phyloP scores from a whole-genome alignment of 1,140 invertebrate genomes.

The Halotydeus destructor region DNA sequence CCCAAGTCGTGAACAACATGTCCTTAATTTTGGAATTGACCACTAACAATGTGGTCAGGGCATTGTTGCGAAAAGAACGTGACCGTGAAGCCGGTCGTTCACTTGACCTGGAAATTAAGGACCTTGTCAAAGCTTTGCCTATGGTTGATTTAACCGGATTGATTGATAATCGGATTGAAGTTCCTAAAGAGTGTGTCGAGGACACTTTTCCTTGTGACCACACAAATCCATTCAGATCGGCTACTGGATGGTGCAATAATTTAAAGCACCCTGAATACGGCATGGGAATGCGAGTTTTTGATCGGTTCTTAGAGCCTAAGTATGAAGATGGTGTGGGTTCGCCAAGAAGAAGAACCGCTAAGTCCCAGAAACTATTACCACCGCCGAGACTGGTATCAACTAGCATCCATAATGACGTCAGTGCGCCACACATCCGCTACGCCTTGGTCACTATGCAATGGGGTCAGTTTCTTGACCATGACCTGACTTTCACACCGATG shows the following conservation, averaged over 20 bases:
- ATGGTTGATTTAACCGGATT: slow-evolving; percentile 9
- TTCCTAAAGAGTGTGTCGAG: slow-evolving; percentile 19
- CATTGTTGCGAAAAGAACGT: slow-evolving; percentile 19
- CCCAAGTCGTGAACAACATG: slow-evolving; percentile 54
- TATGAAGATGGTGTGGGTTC: slow-evolving; percentile 57
- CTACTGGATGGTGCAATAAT: slow-evolving; percentile 78
- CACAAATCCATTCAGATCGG: slow-evolving; percentile 50
- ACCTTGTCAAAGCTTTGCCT: slow-evolving; percentile 7
- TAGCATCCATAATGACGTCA: slow-evolving; percentile 68
- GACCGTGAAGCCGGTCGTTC: slow-evolving; percentile 12
- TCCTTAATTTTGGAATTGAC: slow-evolving; percentile 69
- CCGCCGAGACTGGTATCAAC: slow-evolving; percentile 61
- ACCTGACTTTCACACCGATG: slow-evolving; percentile 37
- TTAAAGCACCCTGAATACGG: slow-evolving; percentile 60
- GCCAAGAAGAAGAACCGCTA: neutral
- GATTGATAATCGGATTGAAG: neutral
- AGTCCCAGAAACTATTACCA: slow-evolving; percentile 30
- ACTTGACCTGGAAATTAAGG: slow-evolving; percentile 1
- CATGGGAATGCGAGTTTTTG: slow-evolving; percentile 53
- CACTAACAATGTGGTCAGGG: slow-evolving; percentile 46
- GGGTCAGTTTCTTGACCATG: slow-evolving; percentile 17
- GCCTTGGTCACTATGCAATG: slow-evolving; percentile 59
- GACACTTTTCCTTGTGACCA: slow-evolving; percentile 47
- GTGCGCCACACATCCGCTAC: slow-evolving; percentile 61
- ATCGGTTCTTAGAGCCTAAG: slow-evolving; percentile 54